phyloP scores from a whole-genome alignment of 2,113 vertebrate genomes.

The Dicentrarchus labrax region DNA sequence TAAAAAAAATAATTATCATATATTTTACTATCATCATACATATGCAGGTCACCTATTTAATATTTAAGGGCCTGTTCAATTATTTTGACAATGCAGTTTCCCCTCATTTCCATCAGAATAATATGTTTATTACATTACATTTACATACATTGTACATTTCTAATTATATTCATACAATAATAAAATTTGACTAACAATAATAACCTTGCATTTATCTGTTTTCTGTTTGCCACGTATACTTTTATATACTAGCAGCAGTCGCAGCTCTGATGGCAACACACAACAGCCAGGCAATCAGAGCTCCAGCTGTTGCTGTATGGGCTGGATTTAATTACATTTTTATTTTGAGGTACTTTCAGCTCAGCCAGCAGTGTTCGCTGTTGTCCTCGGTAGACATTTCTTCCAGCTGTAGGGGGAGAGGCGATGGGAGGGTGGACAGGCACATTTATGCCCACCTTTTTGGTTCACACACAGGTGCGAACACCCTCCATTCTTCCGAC shows the following conservation, averaged over 20 bases:
- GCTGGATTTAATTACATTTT: neutral
- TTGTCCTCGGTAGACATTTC: conserved; percentile 62
- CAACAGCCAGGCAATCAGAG: neutral
- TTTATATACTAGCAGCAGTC: neutral
- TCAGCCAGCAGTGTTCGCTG: conserved; percentile 25
- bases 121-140: conserved; percentile 2
- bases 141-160: neutral
- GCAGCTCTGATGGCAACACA: neutral
- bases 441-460: conserved; percentile 73
- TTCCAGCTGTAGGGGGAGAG: conserved; percentile 74
- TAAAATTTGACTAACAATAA: conserved; percentile 34
- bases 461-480: conserved; percentile 79
- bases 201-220: neutral
- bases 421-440: conserved; percentile 69
- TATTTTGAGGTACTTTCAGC: neutral
- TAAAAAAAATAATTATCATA: neutral
- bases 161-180: conserved; percentile 21
- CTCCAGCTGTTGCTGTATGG: neutral
- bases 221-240: neutral
- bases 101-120: neutral
- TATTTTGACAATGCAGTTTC: neutral
- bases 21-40: conserved; percentile 2
- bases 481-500: conserved; percentile 75
- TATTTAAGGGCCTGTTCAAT: neutral
- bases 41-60: neutral